Percentiles rank a stretch among this genome's conserved stretches.
These are phyloP conservation scores for Thera obeliscata DNA, from an alignment of 2,888 invertebrate genomes.

Conservation along the genomic window DNA sequence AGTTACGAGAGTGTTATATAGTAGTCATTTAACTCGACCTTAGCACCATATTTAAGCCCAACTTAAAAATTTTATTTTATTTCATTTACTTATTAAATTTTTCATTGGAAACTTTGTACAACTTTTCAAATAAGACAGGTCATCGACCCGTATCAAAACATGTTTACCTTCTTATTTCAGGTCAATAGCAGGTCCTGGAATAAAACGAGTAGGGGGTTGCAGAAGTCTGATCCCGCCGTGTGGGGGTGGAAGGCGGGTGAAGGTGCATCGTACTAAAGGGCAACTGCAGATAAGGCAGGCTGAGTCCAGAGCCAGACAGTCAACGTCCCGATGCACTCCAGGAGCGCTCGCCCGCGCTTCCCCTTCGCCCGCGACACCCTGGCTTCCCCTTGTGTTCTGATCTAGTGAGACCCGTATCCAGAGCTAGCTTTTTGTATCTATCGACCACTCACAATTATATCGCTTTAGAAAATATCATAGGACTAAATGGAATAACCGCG, in stretches of 20 bases:
- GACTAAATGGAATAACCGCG: background rate
- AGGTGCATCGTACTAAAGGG: slow-evolving; percentile 83
- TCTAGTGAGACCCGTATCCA: slow-evolving; percentile 71
- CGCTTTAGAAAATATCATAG: too few species aligned
- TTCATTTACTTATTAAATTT: background rate
- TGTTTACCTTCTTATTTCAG: slow-evolving; percentile 72
- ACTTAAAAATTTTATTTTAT: background rate
- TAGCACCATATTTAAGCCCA: too few species aligned
- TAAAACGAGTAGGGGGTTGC: slow-evolving; percentile 66
- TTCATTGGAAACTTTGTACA: slow-evolving; percentile 2
- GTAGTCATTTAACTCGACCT: too few species aligned
- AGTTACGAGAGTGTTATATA: too few species aligned
- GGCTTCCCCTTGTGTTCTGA: slow-evolving; percentile 41
- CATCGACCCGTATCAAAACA: slow-evolving; percentile 50
- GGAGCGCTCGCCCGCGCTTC: slow-evolving; percentile 49
- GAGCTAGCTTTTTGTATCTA: slow-evolving; percentile 40
- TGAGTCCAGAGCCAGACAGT: slow-evolving; percentile 83
- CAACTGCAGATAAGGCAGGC: slow-evolving; percentile 83
- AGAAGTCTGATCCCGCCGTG: slow-evolving; percentile 64
- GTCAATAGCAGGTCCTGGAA: slow-evolving; percentile 75
- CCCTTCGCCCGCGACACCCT: slow-evolving; percentile 44
- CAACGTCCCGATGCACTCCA: slow-evolving; percentile 81
- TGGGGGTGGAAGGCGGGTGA: slow-evolving; percentile 73
- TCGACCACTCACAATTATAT: background rate
- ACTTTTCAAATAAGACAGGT: slow-evolving; percentile 35